Percentiles rank a stretch among this genome's conserved stretches.
Conservation (phyloP, 2,797 vertebrate species). For the Triplophysa yarkandensis region DNA sequence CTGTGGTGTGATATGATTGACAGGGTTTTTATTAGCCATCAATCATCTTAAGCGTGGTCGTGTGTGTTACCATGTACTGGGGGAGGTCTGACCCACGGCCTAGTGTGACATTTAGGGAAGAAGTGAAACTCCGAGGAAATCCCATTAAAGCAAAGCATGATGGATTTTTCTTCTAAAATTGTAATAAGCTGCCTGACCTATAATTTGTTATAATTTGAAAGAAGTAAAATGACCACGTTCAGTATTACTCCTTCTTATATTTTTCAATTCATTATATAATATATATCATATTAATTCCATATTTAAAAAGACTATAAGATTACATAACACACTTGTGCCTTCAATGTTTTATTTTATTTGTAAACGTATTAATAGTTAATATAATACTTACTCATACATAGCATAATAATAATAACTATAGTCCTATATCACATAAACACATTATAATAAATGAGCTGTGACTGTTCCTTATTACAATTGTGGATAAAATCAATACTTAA, state of each 20-base stretch:
- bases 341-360: too few species aligned
- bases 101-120: constrained; percentile 77
- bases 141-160: constrained; percentile 80
- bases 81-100: constrained; percentile 77
- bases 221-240: constrained; percentile 61
- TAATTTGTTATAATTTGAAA: constrained; percentile 78
- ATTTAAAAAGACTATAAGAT: too few species aligned
- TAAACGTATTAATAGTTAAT: too few species aligned
- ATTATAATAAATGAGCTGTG: too few species aligned
- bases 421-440: too few species aligned
- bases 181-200: constrained; percentile 76
- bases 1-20: constrained; percentile 59
- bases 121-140: constrained; percentile 77
- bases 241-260: constrained; percentile 43
- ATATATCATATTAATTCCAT: too few species aligned
- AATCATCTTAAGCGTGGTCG: constrained; percentile 70
- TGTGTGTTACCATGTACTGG: constrained; percentile 64
- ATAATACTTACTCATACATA: too few species aligned
- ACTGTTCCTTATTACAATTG: not conserved
- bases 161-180: constrained; percentile 70
- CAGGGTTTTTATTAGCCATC: constrained; percentile 74
- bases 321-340: too few species aligned
- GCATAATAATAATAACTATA: too few species aligned
- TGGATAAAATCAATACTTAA: not conserved
- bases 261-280: not conserved